These are phyloP conservation scores for Pandemis cinnamomeana DNA, from an alignment of 2,888 invertebrate genomes.

Conservation along the genomic window DNA sequence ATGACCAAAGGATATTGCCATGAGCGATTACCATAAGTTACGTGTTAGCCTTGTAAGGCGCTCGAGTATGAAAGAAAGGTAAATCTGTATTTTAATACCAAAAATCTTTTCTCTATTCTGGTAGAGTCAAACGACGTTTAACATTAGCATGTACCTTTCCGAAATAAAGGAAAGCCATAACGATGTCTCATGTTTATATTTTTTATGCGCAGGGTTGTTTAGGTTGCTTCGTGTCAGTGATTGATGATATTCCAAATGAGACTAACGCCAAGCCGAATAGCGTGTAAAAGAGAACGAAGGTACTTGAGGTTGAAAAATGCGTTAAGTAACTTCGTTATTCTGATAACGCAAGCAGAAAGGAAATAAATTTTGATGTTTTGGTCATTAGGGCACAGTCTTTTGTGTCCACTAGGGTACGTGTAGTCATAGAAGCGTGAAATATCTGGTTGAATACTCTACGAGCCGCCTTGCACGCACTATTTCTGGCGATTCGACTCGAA, in stretches of 20 bases:
- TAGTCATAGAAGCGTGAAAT: background rate
- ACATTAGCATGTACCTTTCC: constrained; percentile 42
- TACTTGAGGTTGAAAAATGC: constrained; percentile 34
- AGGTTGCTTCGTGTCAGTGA: constrained; percentile 63
- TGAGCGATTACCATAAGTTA: background rate
- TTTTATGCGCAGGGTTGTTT: constrained; percentile 61
- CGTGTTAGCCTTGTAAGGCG: background rate
- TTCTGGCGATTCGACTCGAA: no score
- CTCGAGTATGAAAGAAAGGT: background rate
- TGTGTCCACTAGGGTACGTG: constrained; percentile 1
- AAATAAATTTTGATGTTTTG: constrained; percentile 11
- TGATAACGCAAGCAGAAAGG: constrained; percentile 23
- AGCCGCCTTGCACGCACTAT: no score
- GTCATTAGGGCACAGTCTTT: constrained; percentile 18
- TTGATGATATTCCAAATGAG: constrained; percentile 64
- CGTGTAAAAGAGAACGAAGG: constrained; percentile 28
- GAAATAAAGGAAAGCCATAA: constrained; percentile 61
- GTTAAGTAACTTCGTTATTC: constrained; percentile 38
- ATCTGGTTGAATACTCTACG: background rate
- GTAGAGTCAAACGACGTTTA: constrained; percentile 22
- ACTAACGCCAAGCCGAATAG: constrained; percentile 49
- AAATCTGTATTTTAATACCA: background rate
- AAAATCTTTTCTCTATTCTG: constrained; percentile 12
- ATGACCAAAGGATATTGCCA: background rate
- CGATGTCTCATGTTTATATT: constrained; percentile 56